Conservation (phyloP, 2,797 vertebrate genomes). For the Sciurus vulgaris region DNA sequence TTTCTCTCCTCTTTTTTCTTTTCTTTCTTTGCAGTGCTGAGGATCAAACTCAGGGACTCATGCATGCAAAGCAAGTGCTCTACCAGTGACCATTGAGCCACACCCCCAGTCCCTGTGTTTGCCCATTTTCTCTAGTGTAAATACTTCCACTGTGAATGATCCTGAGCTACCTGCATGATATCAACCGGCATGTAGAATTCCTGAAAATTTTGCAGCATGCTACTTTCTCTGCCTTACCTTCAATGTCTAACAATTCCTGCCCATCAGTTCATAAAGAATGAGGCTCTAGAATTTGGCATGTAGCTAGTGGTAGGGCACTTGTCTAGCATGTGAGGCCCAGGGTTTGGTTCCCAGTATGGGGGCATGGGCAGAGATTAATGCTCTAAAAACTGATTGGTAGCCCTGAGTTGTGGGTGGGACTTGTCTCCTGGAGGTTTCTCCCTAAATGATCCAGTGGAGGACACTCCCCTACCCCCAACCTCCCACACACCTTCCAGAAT, state of each 20-base stretch:
- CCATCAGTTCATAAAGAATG: background rate
- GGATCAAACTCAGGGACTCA: too few relatives aligned
- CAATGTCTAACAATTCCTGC: background rate
- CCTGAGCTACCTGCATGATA: background rate
- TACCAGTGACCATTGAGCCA: too few relatives aligned
- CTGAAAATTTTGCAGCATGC: background rate
- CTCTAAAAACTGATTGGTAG: background rate
- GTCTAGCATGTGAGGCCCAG: background rate
- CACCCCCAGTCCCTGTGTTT: too few relatives aligned
- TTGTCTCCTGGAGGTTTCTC: background rate
- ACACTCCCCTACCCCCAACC: too few relatives aligned
- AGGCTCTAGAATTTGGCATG: background rate
- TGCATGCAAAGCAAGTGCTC: too few relatives aligned
- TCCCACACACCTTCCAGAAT: background rate
- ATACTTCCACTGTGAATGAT: background rate
- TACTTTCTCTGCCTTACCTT: background rate
- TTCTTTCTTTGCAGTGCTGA: too few relatives aligned
- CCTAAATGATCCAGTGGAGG: background rate
- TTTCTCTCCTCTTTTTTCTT: too few relatives aligned
- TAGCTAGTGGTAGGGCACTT: background rate
- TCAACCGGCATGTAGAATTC: background rate
- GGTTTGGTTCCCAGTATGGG: too few relatives aligned
- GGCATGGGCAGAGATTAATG: background rate
- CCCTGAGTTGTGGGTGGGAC: background rate
- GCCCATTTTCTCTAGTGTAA: background rate